Evolutionary conservation across 2,888 invertebrate genomes (phyloP), one percentile per base, ranked within the genome.

Genomic region (Lysandra bellargus): DNA sequence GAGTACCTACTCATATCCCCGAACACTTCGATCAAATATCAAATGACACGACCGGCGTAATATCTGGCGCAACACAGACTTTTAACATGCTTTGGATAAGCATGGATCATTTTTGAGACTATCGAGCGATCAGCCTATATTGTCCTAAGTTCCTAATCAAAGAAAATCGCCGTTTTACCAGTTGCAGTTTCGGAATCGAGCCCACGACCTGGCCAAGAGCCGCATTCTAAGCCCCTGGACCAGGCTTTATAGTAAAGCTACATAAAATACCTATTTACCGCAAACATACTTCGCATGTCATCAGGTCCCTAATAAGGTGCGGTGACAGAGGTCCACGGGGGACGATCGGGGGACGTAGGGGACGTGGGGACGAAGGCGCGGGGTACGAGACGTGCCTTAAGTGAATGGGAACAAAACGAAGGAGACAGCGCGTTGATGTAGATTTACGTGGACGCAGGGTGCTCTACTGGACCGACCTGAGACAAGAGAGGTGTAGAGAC

Each of bases 381-480:
- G 57, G 57, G 57, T 57, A 79, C 77, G 81, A 80, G 81, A 69
- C 81, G 82, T 81, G 84, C 83, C 85, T 84, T 87, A 87, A 87
- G 89, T 90, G 89, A 90, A 91, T 89, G 89, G 87, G 89, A 92
- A 87, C 89, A 93, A 92, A 91, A 92, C 89, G 89, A 91, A 87
- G 85, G 88, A 87, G 91, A 90, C 92, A 90, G 86, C 87, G 88
- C 89, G 91, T 90, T 92, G 92, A 92, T 93, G 92, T 90, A 91
- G 92, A 92, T 92, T 92, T 92, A 93, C 92, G 90, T 86, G 85
- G 88, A 87, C 87, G 85, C 88, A 83, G 87, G 86, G 93, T 93
- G 93, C 94, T 92, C 92, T 93, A 93, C 92, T 91, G 93, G 88
- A 86, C 86, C 86, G 87, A 82, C 83, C 84, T 83, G 85, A 82